A percentile compares a stretch with the other conserved stretches of the same genome.
phyloP scores from a whole-genome alignment of 2,113 vertebrate species.

The Sylvilagus bachmani region DNA sequence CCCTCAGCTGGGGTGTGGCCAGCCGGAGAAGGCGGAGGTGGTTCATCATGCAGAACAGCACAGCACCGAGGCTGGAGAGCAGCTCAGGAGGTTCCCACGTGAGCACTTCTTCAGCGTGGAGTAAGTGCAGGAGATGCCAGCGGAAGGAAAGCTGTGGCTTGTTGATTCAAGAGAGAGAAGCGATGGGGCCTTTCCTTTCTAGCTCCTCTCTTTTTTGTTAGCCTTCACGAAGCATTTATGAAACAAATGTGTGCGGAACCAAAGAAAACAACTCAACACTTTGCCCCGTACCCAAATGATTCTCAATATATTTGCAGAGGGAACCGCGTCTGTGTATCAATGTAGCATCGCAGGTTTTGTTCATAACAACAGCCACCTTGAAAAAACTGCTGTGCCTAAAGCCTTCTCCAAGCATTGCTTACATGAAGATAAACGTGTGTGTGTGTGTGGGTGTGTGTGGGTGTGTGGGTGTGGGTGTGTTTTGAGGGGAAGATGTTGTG shows the following conservation, averaged over 20 bases:
- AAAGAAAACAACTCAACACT: neutral
- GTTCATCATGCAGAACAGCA: neutral
- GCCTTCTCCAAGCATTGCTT: neutral
- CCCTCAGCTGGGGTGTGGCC: neutral
- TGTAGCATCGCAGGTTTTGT: neutral
- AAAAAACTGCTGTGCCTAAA: neutral
- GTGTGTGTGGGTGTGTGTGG: neutral
- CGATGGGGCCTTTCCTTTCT: neutral
- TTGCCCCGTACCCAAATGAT: neutral
- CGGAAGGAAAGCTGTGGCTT: neutral
- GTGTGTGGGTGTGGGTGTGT: neutral
- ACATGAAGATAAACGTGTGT: neutral
- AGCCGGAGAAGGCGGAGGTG: neutral
- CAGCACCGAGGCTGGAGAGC: neutral
- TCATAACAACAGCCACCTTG: neutral
- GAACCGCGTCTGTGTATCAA: neutral
- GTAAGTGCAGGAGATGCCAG: neutral
- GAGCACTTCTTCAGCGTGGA: neutral
- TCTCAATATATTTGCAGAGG: neutral
- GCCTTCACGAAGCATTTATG: neutral
- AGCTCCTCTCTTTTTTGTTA: neutral
- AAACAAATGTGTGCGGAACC: slow-evolving; percentile 1
- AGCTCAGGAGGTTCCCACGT: neutral
- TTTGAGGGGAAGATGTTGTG: neutral
- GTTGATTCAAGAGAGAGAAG: neutral